Evolutionary conservation across 2,888 invertebrate species (phyloP), one percentile per base, ranked within the genome.

Genomic region (Melanophora roralis): DNA sequence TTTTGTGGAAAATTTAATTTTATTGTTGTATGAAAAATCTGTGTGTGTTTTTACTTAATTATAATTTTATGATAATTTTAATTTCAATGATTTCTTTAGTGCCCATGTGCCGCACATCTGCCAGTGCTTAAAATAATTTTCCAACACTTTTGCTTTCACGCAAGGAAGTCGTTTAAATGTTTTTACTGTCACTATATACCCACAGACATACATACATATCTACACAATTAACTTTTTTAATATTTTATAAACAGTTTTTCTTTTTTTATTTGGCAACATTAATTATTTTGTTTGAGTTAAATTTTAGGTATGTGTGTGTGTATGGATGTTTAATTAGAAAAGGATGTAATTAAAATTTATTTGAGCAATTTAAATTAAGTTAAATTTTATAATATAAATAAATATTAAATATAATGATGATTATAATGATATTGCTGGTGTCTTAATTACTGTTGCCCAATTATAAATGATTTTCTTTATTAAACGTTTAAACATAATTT

Each of bases 121-220:
- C 14, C 5, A 5, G 8, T 16, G 9, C 11, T 34, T 34, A 9
- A 21, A 21, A 27, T 6, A 5, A 36, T 64, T n/a, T 19, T 8
- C 23, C 9, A 1, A 12, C 6, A 49, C 49, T 49, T 49, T 49
- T 49, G 1, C 6, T 49, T 49, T 9, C 14, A 7, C 14, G 23
- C 23, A 23, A 38, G 64, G 36, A 32, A 67, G 53, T 67, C 53
- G n/a, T 67, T 32, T 53, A 40, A 7, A 9, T 53, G 19, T 40
- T 67, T 67, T 67, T 67, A 67, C 40, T 19, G 21, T 53, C 40
- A 16, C 40, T 19, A 19, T 16, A 8, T 23, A 49, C 12, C 9
- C 6, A 19, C 14, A 65, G 7, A 21, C 21, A 49, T 23, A 16
- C 4, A 27, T 51, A 38, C n/a, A n/a, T n/a, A n/a, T n/a, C n/a